These are phyloP conservation scores for Bufo bufo DNA, from an alignment of 2,113 vertebrate species.

Conservation along the genomic window DNA sequence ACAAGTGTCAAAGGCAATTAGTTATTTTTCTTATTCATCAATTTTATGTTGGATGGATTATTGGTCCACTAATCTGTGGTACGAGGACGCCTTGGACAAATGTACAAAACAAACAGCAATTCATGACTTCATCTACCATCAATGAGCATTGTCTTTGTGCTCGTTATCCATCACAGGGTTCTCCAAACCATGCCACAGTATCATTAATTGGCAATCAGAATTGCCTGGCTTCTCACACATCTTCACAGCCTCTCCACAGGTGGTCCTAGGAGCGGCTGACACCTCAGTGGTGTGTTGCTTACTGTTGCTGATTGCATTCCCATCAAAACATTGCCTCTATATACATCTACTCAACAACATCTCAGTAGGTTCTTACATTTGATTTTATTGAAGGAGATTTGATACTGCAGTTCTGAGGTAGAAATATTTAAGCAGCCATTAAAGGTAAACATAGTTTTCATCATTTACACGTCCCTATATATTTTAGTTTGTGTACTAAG, in stretches of 20 bases:
- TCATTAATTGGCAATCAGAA: conserved; percentile 87
- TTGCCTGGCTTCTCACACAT: conserved; percentile 93
- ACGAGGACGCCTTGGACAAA: not conserved
- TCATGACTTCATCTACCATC: not conserved
- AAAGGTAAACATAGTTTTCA: not conserved
- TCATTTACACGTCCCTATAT: not conserved
- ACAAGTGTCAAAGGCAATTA: not conserved
- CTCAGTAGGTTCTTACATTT: conserved; percentile 35
- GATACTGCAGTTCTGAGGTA: conserved; percentile 3
- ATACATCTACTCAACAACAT: conserved; percentile 42
- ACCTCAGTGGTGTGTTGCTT: conserved; percentile 98
- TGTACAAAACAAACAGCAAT: not conserved
- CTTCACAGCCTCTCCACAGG: conserved; percentile 91
- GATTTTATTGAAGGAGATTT: conserved; percentile 17
- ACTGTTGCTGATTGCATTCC: conserved; percentile 83
- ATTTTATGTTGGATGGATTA: not conserved
- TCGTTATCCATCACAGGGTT: conserved; percentile 24
- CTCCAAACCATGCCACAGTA: conserved; percentile 87
- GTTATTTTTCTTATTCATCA: not conserved
- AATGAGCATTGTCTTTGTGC: not conserved
- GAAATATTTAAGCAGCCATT: conserved; percentile 26
- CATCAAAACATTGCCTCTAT: conserved; percentile 65
- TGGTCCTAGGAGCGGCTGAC: conserved; percentile 88
- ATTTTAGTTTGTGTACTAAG: too few relatives aligned
- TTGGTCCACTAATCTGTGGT: not conserved